Conservation (phyloP, 2,797 vertebrate species). For the Spinibarbus caldwelli region DNA sequence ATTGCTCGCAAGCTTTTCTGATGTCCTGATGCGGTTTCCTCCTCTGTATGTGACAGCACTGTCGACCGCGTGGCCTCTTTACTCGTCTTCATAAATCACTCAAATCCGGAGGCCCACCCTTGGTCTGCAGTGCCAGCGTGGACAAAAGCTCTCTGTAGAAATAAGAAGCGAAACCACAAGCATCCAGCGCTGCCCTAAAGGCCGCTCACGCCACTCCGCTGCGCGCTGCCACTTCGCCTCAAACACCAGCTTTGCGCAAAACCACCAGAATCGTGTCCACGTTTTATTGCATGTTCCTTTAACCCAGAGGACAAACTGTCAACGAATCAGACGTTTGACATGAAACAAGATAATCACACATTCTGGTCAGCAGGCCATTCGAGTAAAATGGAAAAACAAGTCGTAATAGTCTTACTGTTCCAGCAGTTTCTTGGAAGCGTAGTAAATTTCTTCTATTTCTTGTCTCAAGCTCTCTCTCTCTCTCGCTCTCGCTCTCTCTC, state of each 20-base stretch:
- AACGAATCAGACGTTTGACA: constrained; percentile 56
- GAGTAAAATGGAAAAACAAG: constrained; percentile 67
- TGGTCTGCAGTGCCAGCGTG: constrained; percentile 34
- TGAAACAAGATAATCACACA: constrained; percentile 63
- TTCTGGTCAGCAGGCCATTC: constrained; percentile 60
- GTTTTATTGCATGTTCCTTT: constrained; percentile 56
- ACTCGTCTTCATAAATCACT: constrained; percentile 63
- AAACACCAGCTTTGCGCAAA: constrained; percentile 62
- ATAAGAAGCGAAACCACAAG: constrained; percentile 42
- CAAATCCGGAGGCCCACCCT: constrained; percentile 44
- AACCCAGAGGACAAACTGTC: constrained; percentile 55
- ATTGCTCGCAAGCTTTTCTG: constrained; percentile 43
- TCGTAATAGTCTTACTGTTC: constrained; percentile 62
- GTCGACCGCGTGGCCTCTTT: constrained; percentile 43
- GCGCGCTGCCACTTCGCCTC: constrained; percentile 56
- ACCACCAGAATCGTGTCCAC: constrained; percentile 57
- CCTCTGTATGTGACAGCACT: constrained; percentile 49
- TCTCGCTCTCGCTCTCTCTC: too few species aligned
- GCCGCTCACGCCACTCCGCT: constrained; percentile 47
- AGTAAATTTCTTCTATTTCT: constrained; percentile 66
- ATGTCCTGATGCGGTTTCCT: constrained; percentile 43
- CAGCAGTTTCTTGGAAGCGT: constrained; percentile 72
- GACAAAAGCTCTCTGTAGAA: constrained; percentile 62
- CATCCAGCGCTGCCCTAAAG: constrained; percentile 55
- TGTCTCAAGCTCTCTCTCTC: constrained; percentile 40